Evolutionary conservation across 2,113 vertebrate species (phyloP), one percentile per base, ranked within the genome.

Genomic region (Aythya baeri): DNA sequence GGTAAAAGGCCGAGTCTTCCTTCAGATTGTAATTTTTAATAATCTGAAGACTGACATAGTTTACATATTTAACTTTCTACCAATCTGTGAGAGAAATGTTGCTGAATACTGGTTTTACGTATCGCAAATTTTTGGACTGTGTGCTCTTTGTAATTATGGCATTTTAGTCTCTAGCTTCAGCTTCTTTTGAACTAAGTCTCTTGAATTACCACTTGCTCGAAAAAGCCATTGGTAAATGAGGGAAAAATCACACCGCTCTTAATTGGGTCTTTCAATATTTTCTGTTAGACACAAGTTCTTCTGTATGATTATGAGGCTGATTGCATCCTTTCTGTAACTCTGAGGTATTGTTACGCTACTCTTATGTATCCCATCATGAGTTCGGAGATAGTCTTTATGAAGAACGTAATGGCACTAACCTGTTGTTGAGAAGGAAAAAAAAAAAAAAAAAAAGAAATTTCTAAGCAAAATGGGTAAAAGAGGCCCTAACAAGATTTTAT

Each of bases 11-110:
- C 3, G 0, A 74, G 8, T 49, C 70, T 81, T 94, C 72, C 59
- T 63, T 88, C 29, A 70, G 76, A 57, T 11, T 89, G 61, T 83
- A 94, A 76, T 89, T 94, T 55, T 86, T 86, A 70, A 67, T 75
- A 43, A 52, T 88, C 36, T 66, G 29, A 17, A 65, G 21, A 49
- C 22, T 74, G 73, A 84, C 22, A 76, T 31, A 58, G 16, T 61
- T 84, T 76, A 66, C 70, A 7, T 85, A 22, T 80, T 93, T 66
- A 76, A 59, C 26, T 67, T 17, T 55, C 41, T 70, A 61, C 21
- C 17, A 82, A 2, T 41, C 49, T 79, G 13, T 49, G 25, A 75
- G 7, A 57, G 32, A 82, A 83, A 38, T 49, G 10, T 41, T 68
- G 46, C 27, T 61, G 32, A 90, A 77, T 38, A 73, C 27, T 88